Conservation (phyloP, 2,888 invertebrate species). For the Laspeyria flexula region DNA sequence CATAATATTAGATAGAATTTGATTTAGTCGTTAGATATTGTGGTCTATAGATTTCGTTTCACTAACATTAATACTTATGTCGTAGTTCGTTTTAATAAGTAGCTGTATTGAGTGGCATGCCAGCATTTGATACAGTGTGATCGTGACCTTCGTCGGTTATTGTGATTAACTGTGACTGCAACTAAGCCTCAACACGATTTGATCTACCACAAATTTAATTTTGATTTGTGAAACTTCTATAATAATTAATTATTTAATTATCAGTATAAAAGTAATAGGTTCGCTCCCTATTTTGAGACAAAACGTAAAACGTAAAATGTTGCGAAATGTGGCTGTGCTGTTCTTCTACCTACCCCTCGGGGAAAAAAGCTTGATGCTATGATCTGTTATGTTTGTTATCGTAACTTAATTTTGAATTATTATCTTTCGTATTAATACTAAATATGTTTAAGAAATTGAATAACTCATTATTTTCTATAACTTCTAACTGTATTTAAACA, state of each 20-base stretch:
- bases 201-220: constrained; percentile 22
- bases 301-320: too few species aligned
- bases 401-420: too few species aligned
- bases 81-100: constrained; percentile 55
- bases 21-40: too few species aligned
- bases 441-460: neutral
- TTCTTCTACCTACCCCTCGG: too few species aligned
- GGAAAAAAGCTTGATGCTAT: neutral
- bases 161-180: constrained; percentile 34
- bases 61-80: constrained; percentile 24
- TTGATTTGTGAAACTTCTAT: constrained; percentile 27
- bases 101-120: constrained; percentile 47
- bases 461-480: too few species aligned
- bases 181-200: constrained; percentile 45
- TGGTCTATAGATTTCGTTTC: neutral
- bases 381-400: neutral
- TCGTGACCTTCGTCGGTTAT: constrained; percentile 67
- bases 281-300: too few species aligned
- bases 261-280: too few species aligned
- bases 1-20: too few species aligned
- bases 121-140: constrained; percentile 44
- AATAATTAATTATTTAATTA: too few species aligned
- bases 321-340: too few species aligned
- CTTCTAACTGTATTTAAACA: neutral
- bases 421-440: too few species aligned